Conservation (phyloP, 1,140 invertebrate genomes). For the Paracyclopina nana region DNA sequence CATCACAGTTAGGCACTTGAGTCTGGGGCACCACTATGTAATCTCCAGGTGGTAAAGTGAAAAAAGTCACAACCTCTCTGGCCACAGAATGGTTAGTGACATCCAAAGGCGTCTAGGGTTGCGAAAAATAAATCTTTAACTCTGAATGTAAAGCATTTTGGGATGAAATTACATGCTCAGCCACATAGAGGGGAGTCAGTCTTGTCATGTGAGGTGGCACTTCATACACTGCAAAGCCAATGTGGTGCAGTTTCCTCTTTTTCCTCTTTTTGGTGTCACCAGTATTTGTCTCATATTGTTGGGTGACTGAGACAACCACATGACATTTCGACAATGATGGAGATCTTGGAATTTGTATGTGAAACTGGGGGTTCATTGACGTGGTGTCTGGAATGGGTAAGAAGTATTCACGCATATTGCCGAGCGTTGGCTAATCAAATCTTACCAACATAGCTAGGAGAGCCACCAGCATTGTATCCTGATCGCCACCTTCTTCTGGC, state of each 20-base stretch:
- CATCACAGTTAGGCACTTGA: conserved; percentile 41
- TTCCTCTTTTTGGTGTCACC: conserved; percentile 21
- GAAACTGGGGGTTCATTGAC: conserved; percentile 48
- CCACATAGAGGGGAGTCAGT: conserved; percentile 37
- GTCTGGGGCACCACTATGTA: conserved; percentile 58
- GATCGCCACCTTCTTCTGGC: conserved; percentile 42
- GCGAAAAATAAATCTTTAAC: too few species aligned
- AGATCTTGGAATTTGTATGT: conserved; percentile 41
- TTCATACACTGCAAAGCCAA: conserved; percentile 45
- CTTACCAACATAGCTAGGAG: conserved; percentile 35
- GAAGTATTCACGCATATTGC: too few species aligned
- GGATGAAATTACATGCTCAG: conserved; percentile 41
- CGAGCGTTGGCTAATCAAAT: not conserved
- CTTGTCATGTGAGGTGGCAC: conserved; percentile 38
- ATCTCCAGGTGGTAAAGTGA: conserved; percentile 48
- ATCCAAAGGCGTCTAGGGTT: conserved; percentile 39
- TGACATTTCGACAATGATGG: conserved; percentile 39
- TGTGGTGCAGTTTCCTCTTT: conserved; percentile 19
- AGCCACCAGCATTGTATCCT: conserved; percentile 47
- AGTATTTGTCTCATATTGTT: conserved; percentile 37
- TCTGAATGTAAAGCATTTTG: too few species aligned
- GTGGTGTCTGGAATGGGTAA: conserved; percentile 35
- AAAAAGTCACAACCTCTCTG: conserved; percentile 47
- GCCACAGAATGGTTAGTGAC: conserved; percentile 43
- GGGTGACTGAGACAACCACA: conserved; percentile 49